Evolutionary conservation across 1,140 invertebrate species (phyloP), one percentile per base, ranked within the genome.

Genomic region (Delia radicum): DNA sequence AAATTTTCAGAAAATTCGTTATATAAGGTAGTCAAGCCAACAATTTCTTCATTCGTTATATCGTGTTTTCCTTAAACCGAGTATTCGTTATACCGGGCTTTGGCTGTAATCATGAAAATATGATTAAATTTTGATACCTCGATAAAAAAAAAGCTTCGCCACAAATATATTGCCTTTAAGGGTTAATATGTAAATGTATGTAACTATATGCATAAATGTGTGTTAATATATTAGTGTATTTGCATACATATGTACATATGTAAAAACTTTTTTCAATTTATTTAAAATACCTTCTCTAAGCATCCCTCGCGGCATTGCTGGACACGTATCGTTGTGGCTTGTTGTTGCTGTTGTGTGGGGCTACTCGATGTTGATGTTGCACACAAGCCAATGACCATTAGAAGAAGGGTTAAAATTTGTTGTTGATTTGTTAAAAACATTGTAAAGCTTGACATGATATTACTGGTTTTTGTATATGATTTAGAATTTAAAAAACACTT

Each of bases 291-390:
- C 75, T 76, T 76, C 27, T 73, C 75, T 21, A 76, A 74, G 75
- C 75, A 76, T 65, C 75, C 75, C 24, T 65, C 75, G 29, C 75
- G 75, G 61, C 75, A 76, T 31, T 76, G 75, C 62, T 76, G 75
- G 31, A 69, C 62, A 29, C 75, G 75, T 62, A 74, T 69, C 61
- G 62, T 46, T 67, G 62, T 61, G 65, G 65, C 31, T 37, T 69
- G 21, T 33, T 37, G 65, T 4, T 69, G 29, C 18, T 33, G 29
- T 10, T 69, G 37, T 42, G 37, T 42, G 37, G 37, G 37, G n/a
- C 37, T 42, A 42, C 37, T 42, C n/a, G 29, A 8, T 69, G 63
- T 31, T 12, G 15, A n/a, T 67, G 63, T 37, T 48, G 63, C 74
- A 42, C 74, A 65, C 2, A 75, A 48, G 13, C 13, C 61, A 62